A percentile compares a stretch with the other conserved stretches of the same genome.
phyloP scores from a whole-genome alignment of 2,113 vertebrate species.

The Conger conger region DNA sequence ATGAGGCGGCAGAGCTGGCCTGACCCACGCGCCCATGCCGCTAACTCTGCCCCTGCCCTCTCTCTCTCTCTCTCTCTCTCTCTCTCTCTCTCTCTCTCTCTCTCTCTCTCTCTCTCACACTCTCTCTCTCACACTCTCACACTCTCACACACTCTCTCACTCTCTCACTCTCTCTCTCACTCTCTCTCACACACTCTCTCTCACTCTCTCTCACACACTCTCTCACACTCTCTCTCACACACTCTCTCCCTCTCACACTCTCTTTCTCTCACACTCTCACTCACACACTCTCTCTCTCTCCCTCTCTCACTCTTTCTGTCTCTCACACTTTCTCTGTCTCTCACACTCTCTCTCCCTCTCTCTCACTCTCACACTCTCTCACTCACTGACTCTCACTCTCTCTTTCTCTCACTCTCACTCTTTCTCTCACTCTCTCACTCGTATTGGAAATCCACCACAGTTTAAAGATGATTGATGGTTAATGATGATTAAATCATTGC shows the following conservation, averaged over 20 bases:
- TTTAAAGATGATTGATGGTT: neutral
- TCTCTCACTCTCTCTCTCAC: slow-evolving; percentile 40
- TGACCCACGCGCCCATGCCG: slow-evolving; percentile 36
- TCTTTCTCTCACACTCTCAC: slow-evolving; percentile 41
- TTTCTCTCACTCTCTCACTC: slow-evolving; percentile 42
- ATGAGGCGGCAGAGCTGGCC: slow-evolving; percentile 39
- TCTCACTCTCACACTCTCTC: too few relatives aligned
- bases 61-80: slow-evolving; percentile 44
- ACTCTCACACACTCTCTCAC: too few relatives aligned
- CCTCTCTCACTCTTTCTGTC: slow-evolving; percentile 38
- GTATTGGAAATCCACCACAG: neutral
- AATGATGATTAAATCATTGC: neutral
- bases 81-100: slow-evolving; percentile 35
- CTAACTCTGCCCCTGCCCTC: slow-evolving; percentile 44
- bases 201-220: too few relatives aligned
- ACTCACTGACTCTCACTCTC: too few relatives aligned
- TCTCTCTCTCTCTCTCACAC: slow-evolving; percentile 40
- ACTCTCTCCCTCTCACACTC: slow-evolving; percentile 42
- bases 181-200: too few relatives aligned
- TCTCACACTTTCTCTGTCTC: slow-evolving; percentile 44
- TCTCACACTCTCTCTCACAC: slow-evolving; percentile 39
- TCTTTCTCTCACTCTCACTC: slow-evolving; percentile 46
- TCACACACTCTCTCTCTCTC: too few relatives aligned
- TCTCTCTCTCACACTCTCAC: too few relatives aligned
- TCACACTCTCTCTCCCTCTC: slow-evolving; percentile 40